These are phyloP conservation scores for Sericinus montela DNA, from an alignment of 2,888 invertebrate genomes.

Conservation along the genomic window DNA sequence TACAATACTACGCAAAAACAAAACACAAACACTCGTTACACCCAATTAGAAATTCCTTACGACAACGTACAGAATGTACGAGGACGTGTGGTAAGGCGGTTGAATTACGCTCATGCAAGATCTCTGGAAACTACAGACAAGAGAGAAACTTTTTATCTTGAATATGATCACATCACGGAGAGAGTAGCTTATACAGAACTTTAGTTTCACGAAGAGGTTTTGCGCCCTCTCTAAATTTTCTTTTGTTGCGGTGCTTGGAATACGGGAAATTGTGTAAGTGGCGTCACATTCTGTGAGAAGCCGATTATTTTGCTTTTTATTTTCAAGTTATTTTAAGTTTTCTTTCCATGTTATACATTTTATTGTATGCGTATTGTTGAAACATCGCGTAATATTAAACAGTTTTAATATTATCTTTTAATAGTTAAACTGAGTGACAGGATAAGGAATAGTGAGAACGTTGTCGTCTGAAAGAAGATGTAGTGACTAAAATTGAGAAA, in stretches of 20 bases:
- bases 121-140: slow-evolving; percentile 1
- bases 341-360: too few species aligned
- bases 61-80: neutral
- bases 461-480: too few species aligned
- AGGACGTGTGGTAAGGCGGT: neutral
- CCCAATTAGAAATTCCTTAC: neutral
- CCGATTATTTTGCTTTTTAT: neutral
- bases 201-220: slow-evolving; percentile 7
- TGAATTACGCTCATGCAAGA: slow-evolving; percentile 1
- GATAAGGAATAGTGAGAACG: too few species aligned
- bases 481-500: too few species aligned
- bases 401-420: too few species aligned
- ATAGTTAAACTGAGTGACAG: too few species aligned
- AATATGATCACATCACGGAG: slow-evolving; percentile 5
- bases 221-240: slow-evolving; percentile 8
- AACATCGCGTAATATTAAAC: too few species aligned
- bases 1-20: neutral
- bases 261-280: slow-evolving; percentile 5
- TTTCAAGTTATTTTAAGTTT: too few species aligned
- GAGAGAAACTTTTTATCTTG: slow-evolving; percentile 14
- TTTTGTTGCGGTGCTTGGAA: slow-evolving; percentile 1
- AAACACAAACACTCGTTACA: neutral
- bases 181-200: slow-evolving; percentile 13
- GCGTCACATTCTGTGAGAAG: neutral
- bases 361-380: too few species aligned